Evolutionary conservation across 1,140 invertebrate species (phyloP).

Genomic region (Pseudachorutes palmiensis): DNA sequence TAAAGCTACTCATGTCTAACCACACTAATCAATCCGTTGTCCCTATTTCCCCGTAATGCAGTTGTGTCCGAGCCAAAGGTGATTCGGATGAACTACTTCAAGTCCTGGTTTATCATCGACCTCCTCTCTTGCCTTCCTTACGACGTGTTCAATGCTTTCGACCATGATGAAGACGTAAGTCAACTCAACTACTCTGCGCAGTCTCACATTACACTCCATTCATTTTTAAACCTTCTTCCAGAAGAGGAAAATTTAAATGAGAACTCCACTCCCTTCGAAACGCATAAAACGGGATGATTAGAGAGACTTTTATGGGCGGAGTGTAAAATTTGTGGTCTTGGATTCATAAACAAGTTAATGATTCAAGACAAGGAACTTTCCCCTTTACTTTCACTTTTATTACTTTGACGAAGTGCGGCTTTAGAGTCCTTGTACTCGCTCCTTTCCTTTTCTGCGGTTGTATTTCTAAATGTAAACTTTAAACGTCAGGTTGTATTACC

Average conservation of each 20-base stretch:
- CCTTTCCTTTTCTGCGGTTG: too few species aligned
- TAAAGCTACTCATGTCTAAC: background rate
- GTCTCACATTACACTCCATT: background rate
- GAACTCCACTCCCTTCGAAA: background rate
- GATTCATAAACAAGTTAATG: constrained; percentile 14
- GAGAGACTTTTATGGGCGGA: background rate
- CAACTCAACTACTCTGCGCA: background rate
- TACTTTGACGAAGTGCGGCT: background rate
- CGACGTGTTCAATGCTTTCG: constrained; percentile 99
- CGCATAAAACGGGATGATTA: constrained; percentile 4
- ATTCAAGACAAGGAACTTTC: constrained; percentile 7
- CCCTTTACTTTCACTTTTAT: constrained; percentile 9
- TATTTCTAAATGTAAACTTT: too few species aligned
- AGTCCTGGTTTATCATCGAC: constrained; percentile 99
- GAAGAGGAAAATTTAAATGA: constrained; percentile 1
- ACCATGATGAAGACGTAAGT: constrained; percentile 95
- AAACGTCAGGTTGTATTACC: too few species aligned
- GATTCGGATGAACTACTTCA: constrained; percentile 97
- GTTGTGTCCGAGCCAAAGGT: constrained; percentile 90
- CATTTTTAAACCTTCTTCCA: background rate
- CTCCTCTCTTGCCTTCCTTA: constrained; percentile 97
- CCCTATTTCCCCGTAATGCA: constrained; percentile 16
- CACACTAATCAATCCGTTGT: background rate
- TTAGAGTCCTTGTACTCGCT: too few species aligned
- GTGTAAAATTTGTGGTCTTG: constrained; percentile 1